Evolutionary conservation across 2,888 invertebrate genomes (phyloP), one percentile per base, ranked within the genome.

Genomic region (Laspeyria flexula): DNA sequence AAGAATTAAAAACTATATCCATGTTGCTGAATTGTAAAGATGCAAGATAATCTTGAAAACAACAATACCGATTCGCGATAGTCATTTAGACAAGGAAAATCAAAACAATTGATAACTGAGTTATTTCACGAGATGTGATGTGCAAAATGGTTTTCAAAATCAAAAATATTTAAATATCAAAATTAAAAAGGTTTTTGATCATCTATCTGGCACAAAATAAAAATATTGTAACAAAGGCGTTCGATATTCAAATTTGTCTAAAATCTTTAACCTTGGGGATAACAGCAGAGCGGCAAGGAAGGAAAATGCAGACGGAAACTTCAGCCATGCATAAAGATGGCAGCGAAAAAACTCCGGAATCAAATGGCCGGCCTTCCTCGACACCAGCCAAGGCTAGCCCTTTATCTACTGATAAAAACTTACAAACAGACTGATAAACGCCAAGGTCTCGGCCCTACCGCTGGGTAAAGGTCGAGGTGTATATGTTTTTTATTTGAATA

Each of bases 401-500:
- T 89, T 86, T 86, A 88, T 89, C 86, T 71, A 43, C 44, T 68
- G 84, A 86, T 86, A 86, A 84, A 80, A 77, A 75, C 66, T 55
- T 67, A 78, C 76, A 78, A 80, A 81, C 75, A 77, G 64, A 60
- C 71, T 80, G 87, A 88, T 83, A 88, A 81, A 66, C 75, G 75
- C 65, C 87, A 86, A 87, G 90, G 88, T 81, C 86, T 75, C 66
- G 76, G 81, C 69, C 79, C 79, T 78, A 77, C 67, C 76, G 75
- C 67, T 82, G 83, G 85, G 82, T 86, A 87, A 88, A 90, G 89
- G 88, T 90, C 85, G 84, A 81, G 79, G 81, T 73, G 70, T 75
- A 65, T 72, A 65, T 65, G 62, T 68, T 65, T 72, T 71, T 68
- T 59, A 65, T 68, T 71, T 65, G 64, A 57, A 54, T 55, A 45